Percentiles rank a stretch among this genome's conserved stretches.
phyloP scores from a whole-genome alignment of 1,140 invertebrate genomes.

The Episyrphus balteatus region DNA sequence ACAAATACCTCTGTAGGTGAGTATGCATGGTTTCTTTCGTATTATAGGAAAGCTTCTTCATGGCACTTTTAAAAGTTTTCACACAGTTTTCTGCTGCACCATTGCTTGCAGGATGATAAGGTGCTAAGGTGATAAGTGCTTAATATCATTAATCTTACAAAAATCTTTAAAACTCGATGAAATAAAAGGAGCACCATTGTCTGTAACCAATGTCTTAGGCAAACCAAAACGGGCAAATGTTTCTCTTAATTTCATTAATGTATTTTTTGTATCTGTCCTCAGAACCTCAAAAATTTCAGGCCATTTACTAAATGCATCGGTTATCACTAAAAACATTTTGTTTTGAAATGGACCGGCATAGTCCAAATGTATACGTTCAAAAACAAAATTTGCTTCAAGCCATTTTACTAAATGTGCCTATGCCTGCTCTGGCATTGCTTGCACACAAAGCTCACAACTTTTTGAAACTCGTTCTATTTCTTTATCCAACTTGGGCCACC shows the following conservation, averaged over 20 bases:
- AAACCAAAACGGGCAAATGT: neutral
- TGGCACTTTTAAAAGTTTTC: conserved; percentile 16
- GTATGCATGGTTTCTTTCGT: no score
- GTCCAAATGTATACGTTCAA: conserved; percentile 7
- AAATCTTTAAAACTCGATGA: neutral
- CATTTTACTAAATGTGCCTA: no score
- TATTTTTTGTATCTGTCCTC: neutral
- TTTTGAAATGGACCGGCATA: conserved; percentile 6
- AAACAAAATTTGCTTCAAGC: neutral
- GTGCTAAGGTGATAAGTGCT: conserved; percentile 16
- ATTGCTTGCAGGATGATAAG: conserved; percentile 28
- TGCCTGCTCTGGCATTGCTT: conserved; percentile 13
- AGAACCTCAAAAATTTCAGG: conserved; percentile 1
- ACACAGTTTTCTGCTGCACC: conserved; percentile 25
- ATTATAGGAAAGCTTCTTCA: neutral
- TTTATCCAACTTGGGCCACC: conserved; percentile 34
- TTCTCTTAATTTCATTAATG: neutral
- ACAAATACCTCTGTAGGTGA: no score
- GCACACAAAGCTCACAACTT: conserved; percentile 10
- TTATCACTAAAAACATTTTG: neutral
- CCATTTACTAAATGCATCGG: conserved; percentile 10
- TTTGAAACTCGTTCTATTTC: conserved; percentile 20
- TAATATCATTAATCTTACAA: conserved; percentile 8
- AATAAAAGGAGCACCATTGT: conserved; percentile 11
- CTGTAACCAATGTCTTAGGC: neutral